These are phyloP conservation scores for Anabas testudineus DNA, from an alignment of 2,797 vertebrate genomes.

Conservation along the genomic window DNA sequence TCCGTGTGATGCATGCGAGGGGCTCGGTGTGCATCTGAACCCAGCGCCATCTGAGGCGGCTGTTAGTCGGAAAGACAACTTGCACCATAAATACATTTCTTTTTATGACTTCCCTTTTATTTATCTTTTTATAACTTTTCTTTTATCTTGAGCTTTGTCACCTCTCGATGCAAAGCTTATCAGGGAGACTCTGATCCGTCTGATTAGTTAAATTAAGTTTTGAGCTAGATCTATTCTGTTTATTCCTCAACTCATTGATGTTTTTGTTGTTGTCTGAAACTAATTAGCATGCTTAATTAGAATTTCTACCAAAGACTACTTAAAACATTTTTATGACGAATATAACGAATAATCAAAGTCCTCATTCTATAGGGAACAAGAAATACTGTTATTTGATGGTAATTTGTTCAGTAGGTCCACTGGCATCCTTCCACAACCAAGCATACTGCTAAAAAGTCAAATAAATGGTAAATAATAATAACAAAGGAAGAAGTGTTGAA, in stretches of 20 bases:
- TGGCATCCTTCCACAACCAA: too few species aligned
- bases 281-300: slow-evolving; percentile 7
- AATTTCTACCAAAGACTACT: slow-evolving; percentile 11
- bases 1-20: slow-evolving; percentile 46
- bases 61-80: slow-evolving; percentile 33
- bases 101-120: neutral
- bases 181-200: neutral
- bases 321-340: slow-evolving; percentile 5
- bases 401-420: slow-evolving; percentile 18
- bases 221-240: neutral
- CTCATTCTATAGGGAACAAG: neutral
- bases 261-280: neutral
- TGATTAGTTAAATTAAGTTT: slow-evolving; percentile 10
- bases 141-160: slow-evolving; percentile 24
- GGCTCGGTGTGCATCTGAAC: slow-evolving; percentile 19
- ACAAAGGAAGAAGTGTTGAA: too few species aligned
- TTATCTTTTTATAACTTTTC: slow-evolving; percentile 1
- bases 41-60: slow-evolving; percentile 1
- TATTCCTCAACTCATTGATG: neutral
- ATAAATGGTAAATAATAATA: neutral
- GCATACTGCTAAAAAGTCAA: neutral
- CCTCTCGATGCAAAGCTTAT: slow-evolving; percentile 10
- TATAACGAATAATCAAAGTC: slow-evolving; percentile 20
- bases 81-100: neutral
- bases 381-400: slow-evolving; percentile 11